Evolutionary conservation across 2,797 vertebrate species (phyloP).

Genomic region (Staurois parvus): DNA sequence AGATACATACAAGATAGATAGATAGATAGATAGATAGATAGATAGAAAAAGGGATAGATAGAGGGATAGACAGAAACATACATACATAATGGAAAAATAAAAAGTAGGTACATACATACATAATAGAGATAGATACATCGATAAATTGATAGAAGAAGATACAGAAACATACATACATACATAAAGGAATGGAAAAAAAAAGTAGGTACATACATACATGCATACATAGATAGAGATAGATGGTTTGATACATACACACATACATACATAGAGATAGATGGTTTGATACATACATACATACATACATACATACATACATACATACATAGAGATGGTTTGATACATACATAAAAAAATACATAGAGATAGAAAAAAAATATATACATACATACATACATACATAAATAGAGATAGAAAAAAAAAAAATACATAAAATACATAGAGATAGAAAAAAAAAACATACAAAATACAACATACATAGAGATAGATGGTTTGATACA

Average conservation of each 20-base stretch:
- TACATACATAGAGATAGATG: not conserved
- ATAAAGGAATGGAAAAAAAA: too few species aligned
- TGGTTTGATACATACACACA: not conserved
- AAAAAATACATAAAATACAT: too few species aligned
- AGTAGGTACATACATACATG: not conserved
- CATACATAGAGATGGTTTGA: too few species aligned
- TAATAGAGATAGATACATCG: not conserved
- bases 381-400: too few species aligned
- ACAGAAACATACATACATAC: too few species aligned
- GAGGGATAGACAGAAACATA: too few species aligned
- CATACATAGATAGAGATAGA: too few species aligned
- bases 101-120: not conserved
- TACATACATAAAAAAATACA: constrained; percentile 1
- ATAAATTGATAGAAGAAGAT: not conserved
- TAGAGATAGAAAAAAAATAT: not conserved
- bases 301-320: not conserved
- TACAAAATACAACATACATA: too few species aligned
- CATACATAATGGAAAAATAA: too few species aligned
- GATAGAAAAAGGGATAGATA: constrained; percentile 6
- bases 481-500: not conserved
- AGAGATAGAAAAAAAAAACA: too few species aligned
- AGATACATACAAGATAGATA: not conserved
- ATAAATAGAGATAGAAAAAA: too few species aligned
- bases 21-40: not conserved
- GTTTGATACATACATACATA: not conserved